Percentiles rank a stretch among this genome's conserved stretches.
Evolutionary conservation across 2,888 invertebrate genomes (phyloP).

Genomic region (Drosophila nr. perissopoda): DNA sequence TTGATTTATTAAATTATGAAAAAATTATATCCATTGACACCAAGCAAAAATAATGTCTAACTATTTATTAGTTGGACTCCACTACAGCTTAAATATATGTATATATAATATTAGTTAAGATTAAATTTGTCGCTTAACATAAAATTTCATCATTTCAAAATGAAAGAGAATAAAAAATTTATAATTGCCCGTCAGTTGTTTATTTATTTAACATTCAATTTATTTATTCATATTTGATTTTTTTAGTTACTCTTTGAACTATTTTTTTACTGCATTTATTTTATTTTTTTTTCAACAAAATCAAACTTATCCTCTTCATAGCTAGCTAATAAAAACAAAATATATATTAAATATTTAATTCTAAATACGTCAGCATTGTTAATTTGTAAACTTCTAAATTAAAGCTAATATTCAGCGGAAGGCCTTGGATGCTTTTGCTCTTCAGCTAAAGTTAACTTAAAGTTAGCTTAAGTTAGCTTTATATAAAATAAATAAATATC

Average conservation of each 20-base stretch:
- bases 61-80: background rate
- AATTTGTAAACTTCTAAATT: background rate
- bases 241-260: background rate
- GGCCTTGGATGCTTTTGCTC: accelerated
- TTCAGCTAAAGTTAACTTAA: background rate
- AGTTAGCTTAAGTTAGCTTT: background rate
- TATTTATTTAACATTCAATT: accelerated
- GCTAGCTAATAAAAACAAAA: too few relatives aligned
- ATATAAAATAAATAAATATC: background rate
- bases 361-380: too few relatives aligned
- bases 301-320: background rate
- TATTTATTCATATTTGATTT: background rate
- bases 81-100: background rate
- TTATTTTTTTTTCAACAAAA: background rate
- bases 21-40: too few relatives aligned
- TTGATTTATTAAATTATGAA: too few relatives aligned
- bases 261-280: background rate
- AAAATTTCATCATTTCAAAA: accelerated
- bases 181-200: accelerated
- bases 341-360: too few relatives aligned
- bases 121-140: background rate
- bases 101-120: background rate
- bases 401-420: background rate
- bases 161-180: accelerated
- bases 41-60: accelerated